Base-by-base conservation (phyloP, 1,140 invertebrate genomes). In the Maconellicoccus hirsutus region DNA sequence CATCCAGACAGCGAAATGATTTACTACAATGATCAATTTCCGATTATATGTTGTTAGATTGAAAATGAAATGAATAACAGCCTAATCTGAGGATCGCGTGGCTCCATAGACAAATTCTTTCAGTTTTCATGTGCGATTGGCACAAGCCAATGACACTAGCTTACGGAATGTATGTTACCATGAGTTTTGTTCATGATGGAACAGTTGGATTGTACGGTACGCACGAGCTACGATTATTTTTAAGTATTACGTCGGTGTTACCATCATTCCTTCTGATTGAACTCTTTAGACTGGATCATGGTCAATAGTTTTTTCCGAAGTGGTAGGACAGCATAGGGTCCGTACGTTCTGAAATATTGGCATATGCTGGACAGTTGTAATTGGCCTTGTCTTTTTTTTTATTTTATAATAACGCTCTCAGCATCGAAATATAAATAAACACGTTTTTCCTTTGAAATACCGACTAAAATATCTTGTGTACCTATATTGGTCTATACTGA, bases 11-110 rank as follows among this genome's bases (percentile, higher is more conserved):
- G 42, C 42, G 42, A 52, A 16, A 52, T 52, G 42, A 52, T 52
- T 52, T 52, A 52, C 42, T 52, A 52, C 42, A 52, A 52, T 52
- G 42, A 52, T 8, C 42, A 4, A 52, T 52, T 52, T 52, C 12
- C 42, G 42, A 52, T 52, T 52, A 52, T 52, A 52, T 2, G 12
- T 52, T 8, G 42, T 52, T 52, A 52, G 42, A 52, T 52, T 52
- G 42, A 52, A 52, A 52, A 52, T 52, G 42, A 52, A 52, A 52
- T 52, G 42, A 52, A 52, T 52, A 16, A 19, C 29, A 33, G 10
- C 42, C 42, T 52, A 52, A 52, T 52, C 42, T 52, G 42, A 33
- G 29, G 29, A 52, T 52, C 42, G 42, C 42, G 42, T 52, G 42
- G 42, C 42, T 52, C 42, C 12, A 33, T 33, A 12, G 29, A 33